Base-by-base conservation (phyloP, 2,113 vertebrate genomes). In the Colius striatus region DNA sequence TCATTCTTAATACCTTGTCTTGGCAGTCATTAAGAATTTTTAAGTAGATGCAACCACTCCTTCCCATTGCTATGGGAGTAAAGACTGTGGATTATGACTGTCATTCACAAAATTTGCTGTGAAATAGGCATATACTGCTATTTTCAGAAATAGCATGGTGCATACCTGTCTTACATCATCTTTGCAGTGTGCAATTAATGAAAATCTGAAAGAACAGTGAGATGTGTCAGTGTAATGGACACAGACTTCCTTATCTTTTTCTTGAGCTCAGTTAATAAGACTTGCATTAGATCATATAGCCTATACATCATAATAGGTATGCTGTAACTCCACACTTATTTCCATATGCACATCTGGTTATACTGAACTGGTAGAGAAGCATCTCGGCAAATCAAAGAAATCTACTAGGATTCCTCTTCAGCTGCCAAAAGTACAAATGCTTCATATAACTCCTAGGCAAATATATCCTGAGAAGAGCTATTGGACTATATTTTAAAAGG, bases 71-170 rank as follows among this genome's bases (percentile, higher is more conserved):
- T 60, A 29, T 80, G 34, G 25, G 21, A 72, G 23, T 34, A 36
- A 6, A 51, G 45, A n/a, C 43, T 55, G 22, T 48, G 0, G 5
- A 13, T 70, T 27, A 26, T 9, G 38, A 48, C 0, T 16, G 9
- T 12, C 48, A 15, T 26, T 62, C 38, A 41, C n/a, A 66, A 61
- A 57, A 81, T 58, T 66, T 65, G n/a, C 22, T 67, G 53, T 58
- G 43, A 53, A 74, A 57, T 3, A 53, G 19, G 13, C 19, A 34
- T 6, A 4, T 0, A 1, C 21, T 0, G 0, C 8, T 43, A 16
- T 72, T 80, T 89, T 36, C 63, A 60, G 84, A 43, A 68, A 45
- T 23, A 13, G 22, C 0, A 0, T n/a, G 22, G 8, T 43, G 1
- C 18, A 3, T 26, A 10, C 12, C 29, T 45, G 10, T 72, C 30